These are phyloP conservation scores for Pseudoips prasinana DNA, from an alignment of 2,888 invertebrate genomes.

Conservation along the genomic window DNA sequence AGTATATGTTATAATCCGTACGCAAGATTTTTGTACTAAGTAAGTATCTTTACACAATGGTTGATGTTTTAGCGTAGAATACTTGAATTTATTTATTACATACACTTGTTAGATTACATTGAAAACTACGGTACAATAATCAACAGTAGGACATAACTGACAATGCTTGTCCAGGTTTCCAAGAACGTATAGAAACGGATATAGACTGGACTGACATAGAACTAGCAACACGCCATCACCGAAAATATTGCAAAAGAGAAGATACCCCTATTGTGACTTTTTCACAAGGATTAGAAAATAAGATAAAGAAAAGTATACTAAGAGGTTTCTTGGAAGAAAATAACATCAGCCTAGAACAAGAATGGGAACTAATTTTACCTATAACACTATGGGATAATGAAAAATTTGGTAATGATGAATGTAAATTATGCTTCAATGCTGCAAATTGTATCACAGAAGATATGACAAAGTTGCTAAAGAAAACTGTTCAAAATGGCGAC, in stretches of 20 bases:
- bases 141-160: too few relatives aligned
- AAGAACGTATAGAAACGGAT: constrained; percentile 59
- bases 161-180: constrained; percentile 64
- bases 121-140: too few relatives aligned
- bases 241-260: constrained; percentile 39
- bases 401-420: constrained; percentile 57
- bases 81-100: too few relatives aligned
- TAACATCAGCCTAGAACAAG: constrained; percentile 49
- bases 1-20: too few relatives aligned
- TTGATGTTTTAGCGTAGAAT: too few relatives aligned
- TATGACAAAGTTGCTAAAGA: constrained; percentile 51
- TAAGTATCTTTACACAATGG: too few relatives aligned
- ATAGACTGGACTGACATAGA: constrained; percentile 61
- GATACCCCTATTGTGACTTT: constrained; percentile 44
- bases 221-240: constrained; percentile 50
- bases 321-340: constrained; percentile 54
- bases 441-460: constrained; percentile 58
- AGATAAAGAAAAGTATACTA: constrained; percentile 57
- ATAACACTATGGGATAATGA: constrained; percentile 64
- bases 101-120: too few relatives aligned
- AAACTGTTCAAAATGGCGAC: constrained; percentile 44
- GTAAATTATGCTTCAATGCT: constrained; percentile 55
- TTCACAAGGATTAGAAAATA: constrained; percentile 52
- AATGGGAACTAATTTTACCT: constrained; percentile 60
- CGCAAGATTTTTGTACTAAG: too few relatives aligned